A percentile compares a stretch with the other conserved stretches of the same genome.
phyloP scores from a whole-genome alignment of 2,113 vertebrate species.

The Rhea americana region DNA sequence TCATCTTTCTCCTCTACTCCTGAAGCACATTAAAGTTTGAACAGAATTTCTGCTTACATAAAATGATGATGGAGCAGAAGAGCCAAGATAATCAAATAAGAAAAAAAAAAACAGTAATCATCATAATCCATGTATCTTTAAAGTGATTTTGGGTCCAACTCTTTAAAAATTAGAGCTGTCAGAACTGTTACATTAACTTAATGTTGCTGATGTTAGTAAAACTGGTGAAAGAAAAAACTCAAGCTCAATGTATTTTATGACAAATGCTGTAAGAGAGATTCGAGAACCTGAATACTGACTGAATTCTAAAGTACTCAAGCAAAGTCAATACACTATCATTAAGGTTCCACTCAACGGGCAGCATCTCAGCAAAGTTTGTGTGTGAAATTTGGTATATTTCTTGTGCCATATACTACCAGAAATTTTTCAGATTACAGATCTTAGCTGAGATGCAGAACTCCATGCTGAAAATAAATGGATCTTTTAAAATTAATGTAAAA shows the following conservation, averaged over 20 bases:
- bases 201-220: not conserved
- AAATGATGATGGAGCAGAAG: not conserved
- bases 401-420: not conserved
- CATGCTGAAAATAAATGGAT: not conserved
- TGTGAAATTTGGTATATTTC: not conserved
- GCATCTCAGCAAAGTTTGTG: not conserved
- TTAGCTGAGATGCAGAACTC: not conserved
- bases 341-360: not conserved
- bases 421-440: not conserved
- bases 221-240: not conserved
- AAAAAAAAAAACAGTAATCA: not conserved
- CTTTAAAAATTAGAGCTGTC: not conserved
- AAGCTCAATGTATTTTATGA: not conserved
- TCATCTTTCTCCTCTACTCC: not conserved
- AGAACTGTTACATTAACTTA: not conserved
- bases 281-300: not conserved
- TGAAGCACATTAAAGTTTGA: not conserved
- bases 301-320: not conserved
- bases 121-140: not conserved
- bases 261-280: not conserved
- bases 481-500: not conserved
- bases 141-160: not conserved
- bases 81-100: not conserved
- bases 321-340: not conserved
- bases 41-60: not conserved